Percentiles rank a stretch among this genome's conserved stretches.
phyloP scores from a whole-genome alignment of 2,888 invertebrate species.

The Bellardia bayeri region DNA sequence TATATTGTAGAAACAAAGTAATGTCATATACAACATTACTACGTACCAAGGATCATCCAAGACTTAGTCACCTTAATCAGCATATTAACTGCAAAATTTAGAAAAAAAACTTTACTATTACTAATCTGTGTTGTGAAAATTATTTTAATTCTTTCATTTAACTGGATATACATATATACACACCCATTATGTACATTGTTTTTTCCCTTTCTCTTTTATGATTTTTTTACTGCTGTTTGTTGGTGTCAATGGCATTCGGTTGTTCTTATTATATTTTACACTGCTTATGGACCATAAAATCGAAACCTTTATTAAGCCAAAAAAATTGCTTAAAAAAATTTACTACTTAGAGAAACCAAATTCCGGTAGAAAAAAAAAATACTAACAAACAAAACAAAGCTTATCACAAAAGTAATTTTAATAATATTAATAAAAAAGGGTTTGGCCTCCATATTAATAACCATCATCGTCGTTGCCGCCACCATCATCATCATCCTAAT shows the following conservation, averaged over 20 bases:
- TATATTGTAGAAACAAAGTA: too few species aligned
- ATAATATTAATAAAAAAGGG: constrained; percentile 71
- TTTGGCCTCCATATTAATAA: constrained; percentile 62
- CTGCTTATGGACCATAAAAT: constrained; percentile 68
- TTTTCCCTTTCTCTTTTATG: neutral
- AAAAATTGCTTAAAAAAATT: constrained; percentile 15
- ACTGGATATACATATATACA: neutral
- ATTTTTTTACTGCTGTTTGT: constrained; percentile 6
- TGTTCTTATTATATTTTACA: constrained; percentile 46
- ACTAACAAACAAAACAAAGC: constrained; percentile 12
- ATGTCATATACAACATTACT: too few species aligned
- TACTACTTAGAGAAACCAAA: constrained; percentile 30
- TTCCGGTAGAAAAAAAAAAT: constrained; percentile 11
- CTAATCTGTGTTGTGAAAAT: neutral
- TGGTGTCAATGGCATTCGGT: neutral
- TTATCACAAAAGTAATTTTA: constrained; percentile 64
- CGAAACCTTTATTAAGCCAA: constrained; percentile 64
- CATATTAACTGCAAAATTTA: too few species aligned
- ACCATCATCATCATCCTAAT: constrained; percentile 9
- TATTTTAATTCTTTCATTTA: neutral
- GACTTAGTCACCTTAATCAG: too few species aligned
- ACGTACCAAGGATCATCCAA: too few species aligned
- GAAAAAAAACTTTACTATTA: too few species aligned
- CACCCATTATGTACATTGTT: neutral
- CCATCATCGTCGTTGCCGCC: constrained; percentile 37